Evolutionary conservation across 2,888 invertebrate genomes (phyloP), one percentile per base, ranked within the genome.

Genomic region (Dryocosmus kuriphilus): DNA sequence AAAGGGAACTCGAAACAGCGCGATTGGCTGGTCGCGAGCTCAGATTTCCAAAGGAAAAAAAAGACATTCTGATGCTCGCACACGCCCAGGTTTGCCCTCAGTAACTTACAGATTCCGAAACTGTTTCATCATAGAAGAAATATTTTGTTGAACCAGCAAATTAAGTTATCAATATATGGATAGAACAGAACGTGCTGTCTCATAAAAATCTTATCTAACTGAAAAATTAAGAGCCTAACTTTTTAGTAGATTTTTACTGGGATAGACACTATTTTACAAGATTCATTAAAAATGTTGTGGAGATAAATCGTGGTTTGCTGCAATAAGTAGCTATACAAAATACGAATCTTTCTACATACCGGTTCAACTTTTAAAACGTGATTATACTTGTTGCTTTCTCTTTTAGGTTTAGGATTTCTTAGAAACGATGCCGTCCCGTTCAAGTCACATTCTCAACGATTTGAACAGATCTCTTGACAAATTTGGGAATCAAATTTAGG

Each of bases 31-130:
- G 98, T 0, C 94, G 98, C 77, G 98, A 98, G 90, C 93, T 98
- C 46, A 94, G 98, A 89, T 98, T 98, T 92, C 98, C 98, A 77
- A 98, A 98, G 92, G 98, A 98, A 92, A 98, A 98, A 92, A 96
- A 98, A 91, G 98, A 98, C 92, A 98, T 98, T 90, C 93, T 98
- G 74, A 96, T 97, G 93, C 94, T 97, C 88, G 98, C 98, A 24
- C 94, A 97, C 88, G 96, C 96, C 88, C 97, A 98, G 91, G 94
- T 97, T 86, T 91, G 91, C 80, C 88, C 91, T 57, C 91, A 90
- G 80, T 91, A 86, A 90, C 79, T 81, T 73, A 14, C 6, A 22
- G 27, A 11, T 30, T 41, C 27, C 46, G 41, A 27, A 67, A 41
- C 24, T 57, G 24, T 24, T 57, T 14, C 60, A 60, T 60, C 27